Conservation (phyloP, 2,888 invertebrate genomes). For the Hypercompe scribonia region DNA sequence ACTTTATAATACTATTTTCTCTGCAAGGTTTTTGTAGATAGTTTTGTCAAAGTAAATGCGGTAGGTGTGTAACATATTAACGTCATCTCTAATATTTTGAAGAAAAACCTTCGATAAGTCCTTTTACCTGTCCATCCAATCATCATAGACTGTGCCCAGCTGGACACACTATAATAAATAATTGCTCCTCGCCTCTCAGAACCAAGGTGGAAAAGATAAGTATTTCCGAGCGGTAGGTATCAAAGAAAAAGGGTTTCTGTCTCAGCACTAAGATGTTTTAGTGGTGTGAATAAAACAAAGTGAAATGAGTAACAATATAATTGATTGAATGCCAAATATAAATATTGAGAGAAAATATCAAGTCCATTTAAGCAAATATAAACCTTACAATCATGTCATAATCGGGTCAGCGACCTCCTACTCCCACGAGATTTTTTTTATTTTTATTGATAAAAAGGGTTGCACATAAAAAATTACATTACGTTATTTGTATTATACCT, state of each 20-base stretch:
- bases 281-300: slow-evolving; percentile 52
- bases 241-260: neutral
- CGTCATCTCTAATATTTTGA: no score
- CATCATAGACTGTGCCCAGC: no score
- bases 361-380: slow-evolving; percentile 55
- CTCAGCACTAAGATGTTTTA: neutral
- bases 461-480: slow-evolving; percentile 35
- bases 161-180: no score
- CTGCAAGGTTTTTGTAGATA: no score
- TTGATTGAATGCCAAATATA: slow-evolving; percentile 84
- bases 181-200: neutral
- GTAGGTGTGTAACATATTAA: no score
- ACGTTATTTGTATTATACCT: neutral
- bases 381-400: slow-evolving; percentile 56
- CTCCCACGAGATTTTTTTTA: slow-evolving; percentile 8
- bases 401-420: slow-evolving; percentile 27
- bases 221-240: neutral
- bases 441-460: slow-evolving; percentile 15
- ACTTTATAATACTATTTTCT: no score
- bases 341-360: slow-evolving; percentile 81
- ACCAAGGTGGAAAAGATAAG: neutral
- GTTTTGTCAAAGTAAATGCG: no score
- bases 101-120: no score
- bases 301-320: slow-evolving; percentile 81
- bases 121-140: no score